A percentile compares a stretch with the other conserved stretches of the same genome.
Evolutionary conservation across 1,140 invertebrate genomes (phyloP).

Genomic region (Trichonephila clavata): DNA sequence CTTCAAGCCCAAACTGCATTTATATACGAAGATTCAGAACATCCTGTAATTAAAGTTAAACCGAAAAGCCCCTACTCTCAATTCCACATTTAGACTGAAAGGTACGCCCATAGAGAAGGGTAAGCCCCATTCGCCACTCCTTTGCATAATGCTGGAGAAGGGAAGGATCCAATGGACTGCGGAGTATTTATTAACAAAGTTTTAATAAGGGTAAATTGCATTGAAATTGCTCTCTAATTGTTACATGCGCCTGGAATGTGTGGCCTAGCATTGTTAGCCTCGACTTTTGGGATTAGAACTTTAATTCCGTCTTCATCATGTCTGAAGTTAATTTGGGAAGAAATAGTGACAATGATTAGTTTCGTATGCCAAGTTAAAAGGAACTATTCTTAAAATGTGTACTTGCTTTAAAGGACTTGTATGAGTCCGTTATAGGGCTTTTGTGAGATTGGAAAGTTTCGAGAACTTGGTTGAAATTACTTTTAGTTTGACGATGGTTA

Average conservation of each 20-base stretch:
- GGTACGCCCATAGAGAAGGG: constrained; percentile 44
- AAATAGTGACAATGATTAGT: constrained; percentile 27
- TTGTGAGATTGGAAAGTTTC: neutral
- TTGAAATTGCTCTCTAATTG: constrained; percentile 46
- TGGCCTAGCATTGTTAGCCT: constrained; percentile 18
- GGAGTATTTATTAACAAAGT: constrained; percentile 67
- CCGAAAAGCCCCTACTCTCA: constrained; percentile 51
- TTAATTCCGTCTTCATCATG: constrained; percentile 11
- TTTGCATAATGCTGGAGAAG: constrained; percentile 34
- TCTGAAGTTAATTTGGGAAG: neutral
- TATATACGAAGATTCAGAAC: neutral
- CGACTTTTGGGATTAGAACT: constrained; percentile 26
- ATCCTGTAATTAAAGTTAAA: constrained; percentile 71
- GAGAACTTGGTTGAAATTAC: neutral
- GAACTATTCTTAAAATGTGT: neutral
- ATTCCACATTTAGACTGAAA: constrained; percentile 32
- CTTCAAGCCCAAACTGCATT: constrained; percentile 33
- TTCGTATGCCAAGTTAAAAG: neutral
- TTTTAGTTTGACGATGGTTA: neutral
- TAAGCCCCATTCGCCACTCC: constrained; percentile 24
- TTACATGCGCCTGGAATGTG: constrained; percentile 40
- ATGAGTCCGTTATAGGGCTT: neutral
- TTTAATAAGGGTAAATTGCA: constrained; percentile 62
- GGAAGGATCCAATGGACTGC: neutral
- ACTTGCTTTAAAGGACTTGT: neutral